Evolutionary conservation across 2,888 invertebrate genomes (phyloP).

Genomic region (Xestia ashworthii): DNA sequence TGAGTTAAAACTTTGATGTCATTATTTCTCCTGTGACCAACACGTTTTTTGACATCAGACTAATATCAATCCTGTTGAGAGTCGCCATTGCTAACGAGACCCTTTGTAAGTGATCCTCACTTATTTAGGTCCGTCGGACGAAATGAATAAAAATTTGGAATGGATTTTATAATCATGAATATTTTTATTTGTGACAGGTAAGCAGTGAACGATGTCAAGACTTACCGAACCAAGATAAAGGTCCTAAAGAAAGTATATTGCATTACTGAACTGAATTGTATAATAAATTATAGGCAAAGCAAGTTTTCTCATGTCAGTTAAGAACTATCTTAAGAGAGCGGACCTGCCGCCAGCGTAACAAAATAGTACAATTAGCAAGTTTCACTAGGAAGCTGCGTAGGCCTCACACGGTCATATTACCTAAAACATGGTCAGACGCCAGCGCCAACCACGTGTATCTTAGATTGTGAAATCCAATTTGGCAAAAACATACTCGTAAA

Average conservation of each 20-base stretch:
- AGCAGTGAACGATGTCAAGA: neutral
- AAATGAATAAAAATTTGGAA: neutral
- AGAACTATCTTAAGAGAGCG: neutral
- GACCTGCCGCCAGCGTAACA: neutral
- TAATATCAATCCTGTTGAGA: no score
- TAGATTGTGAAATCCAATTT: neutral
- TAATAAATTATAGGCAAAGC: neutral
- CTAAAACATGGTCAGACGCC: neutral
- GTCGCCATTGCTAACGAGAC: no score
- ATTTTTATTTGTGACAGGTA: slow-evolving; percentile 28
- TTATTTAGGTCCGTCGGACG: no score
- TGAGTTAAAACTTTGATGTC: no score
- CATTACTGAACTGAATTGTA: neutral
- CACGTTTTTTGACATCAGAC: no score
- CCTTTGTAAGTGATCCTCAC: no score
- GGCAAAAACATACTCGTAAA: slow-evolving; percentile 4
- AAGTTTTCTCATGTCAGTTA: neutral
- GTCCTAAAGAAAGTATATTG: neutral
- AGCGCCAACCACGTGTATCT: neutral
- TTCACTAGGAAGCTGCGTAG: neutral
- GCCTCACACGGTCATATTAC: neutral
- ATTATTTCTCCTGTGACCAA: no score
- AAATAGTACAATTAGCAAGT: neutral
- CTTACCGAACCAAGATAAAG: neutral
- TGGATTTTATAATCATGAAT: neutral